These are phyloP conservation scores for Micromesistius poutassou DNA, from an alignment of 2,797 vertebrate species.

Conservation along the genomic window DNA sequence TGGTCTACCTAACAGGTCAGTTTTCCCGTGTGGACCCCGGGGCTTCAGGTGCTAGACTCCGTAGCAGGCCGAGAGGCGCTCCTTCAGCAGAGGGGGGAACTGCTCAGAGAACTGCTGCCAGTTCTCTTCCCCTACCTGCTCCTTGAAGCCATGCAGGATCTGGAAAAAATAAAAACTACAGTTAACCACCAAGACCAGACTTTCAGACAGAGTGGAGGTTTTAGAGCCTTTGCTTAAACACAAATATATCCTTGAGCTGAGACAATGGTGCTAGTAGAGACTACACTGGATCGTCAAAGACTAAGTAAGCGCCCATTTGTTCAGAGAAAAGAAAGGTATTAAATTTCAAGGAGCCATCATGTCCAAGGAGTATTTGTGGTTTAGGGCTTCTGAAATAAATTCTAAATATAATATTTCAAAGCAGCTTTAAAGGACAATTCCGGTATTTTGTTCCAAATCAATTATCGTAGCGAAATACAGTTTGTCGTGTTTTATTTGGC, in stretches of 20 bases:
- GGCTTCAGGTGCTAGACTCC: conserved; percentile 78
- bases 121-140: conserved; percentile 93
- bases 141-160: conserved; percentile 96
- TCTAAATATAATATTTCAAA: too few species aligned
- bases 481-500: too few species aligned
- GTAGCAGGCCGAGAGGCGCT: conserved; percentile 89
- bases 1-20: conserved; percentile 67
- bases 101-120: conserved; percentile 97
- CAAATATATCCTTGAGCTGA: not conserved
- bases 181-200: not conserved
- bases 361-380: too few species aligned
- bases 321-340: not conserved
- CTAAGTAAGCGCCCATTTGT: too few species aligned
- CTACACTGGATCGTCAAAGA: not conserved
- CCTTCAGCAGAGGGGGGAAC: conserved; percentile 91
- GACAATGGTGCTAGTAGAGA: not conserved
- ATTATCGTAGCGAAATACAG: too few species aligned
- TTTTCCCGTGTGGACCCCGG: conserved; percentile 56
- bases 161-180: conserved; percentile 34
- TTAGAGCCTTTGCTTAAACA: too few species aligned
- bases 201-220: too few species aligned
- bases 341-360: too few species aligned
- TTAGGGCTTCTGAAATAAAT: too few species aligned
- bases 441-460: too few species aligned
- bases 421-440: too few species aligned